Evolutionary conservation across 2,797 vertebrate species (phyloP).

Genomic region (Mycteria americana): DNA sequence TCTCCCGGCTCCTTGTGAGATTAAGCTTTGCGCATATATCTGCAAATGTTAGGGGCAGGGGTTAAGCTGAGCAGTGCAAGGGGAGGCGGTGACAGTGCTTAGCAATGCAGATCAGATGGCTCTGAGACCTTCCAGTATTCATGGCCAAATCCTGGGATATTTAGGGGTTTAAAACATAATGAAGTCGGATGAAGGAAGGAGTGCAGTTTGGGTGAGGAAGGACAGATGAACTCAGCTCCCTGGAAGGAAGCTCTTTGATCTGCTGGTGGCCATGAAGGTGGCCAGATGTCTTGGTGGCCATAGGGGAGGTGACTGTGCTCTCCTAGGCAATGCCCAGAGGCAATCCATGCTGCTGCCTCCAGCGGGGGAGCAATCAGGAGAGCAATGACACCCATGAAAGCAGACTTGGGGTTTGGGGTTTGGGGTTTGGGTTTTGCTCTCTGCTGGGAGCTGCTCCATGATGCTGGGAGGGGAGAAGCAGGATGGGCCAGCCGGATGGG

Average conservation of each 20-base stretch:
- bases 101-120: background rate
- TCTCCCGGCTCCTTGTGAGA: background rate
- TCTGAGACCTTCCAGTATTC: background rate
- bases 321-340: background rate
- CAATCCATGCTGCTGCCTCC: background rate
- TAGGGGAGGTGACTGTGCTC: background rate
- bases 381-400: rapidly evolving
- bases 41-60: slow-evolving; percentile 13
- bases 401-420: background rate
- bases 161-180: background rate
- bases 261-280: background rate
- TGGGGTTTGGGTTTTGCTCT: background rate
- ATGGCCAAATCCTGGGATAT: background rate
- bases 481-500: rapidly evolving
- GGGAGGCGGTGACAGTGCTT: background rate
- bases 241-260: background rate
- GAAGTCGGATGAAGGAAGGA: background rate
- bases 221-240: background rate
- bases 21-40: background rate
- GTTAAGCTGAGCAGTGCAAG: background rate
- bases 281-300: background rate
- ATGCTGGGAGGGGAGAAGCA: background rate
- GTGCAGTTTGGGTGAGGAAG: background rate
- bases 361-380: background rate
- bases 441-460: background rate